Conservation (phyloP, 2,888 invertebrate genomes). For the Chalcosyrphus nemorum region DNA sequence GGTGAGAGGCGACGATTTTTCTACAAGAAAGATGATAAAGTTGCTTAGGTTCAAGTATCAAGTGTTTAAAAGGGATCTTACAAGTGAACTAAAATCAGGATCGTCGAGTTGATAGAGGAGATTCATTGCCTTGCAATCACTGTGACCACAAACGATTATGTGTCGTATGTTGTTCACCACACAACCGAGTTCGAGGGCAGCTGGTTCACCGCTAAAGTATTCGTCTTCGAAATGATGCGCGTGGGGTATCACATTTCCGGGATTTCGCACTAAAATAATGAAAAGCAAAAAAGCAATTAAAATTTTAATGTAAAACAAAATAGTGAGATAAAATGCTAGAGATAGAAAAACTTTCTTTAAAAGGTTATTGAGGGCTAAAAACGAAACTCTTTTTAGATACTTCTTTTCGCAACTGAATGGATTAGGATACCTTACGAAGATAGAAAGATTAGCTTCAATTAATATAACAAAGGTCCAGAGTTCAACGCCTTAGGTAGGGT, state of each 20-base stretch:
- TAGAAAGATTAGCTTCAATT: too few relatives aligned
- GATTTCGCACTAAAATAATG: conserved; percentile 91
- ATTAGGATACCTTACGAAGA: too few relatives aligned
- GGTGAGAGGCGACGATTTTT: conserved; percentile 92
- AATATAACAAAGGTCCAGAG: too few relatives aligned
- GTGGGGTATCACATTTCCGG: conserved; percentile 97
- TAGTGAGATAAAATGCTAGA: too few relatives aligned
- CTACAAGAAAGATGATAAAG: conserved; percentile 78
- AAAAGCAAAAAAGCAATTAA: too few relatives aligned
- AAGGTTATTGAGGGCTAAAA: too few relatives aligned
- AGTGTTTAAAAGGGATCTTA: conserved; percentile 77
- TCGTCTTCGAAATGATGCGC: conserved; percentile 93
- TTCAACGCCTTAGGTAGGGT: too few relatives aligned
- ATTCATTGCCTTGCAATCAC: conserved; percentile 99
- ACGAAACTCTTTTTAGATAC: too few relatives aligned
- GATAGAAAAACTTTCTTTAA: too few relatives aligned
- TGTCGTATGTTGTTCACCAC: conserved; percentile 95
- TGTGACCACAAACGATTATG: conserved; percentile 98
- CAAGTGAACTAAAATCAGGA: conserved; percentile 88
- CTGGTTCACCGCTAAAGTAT: conserved; percentile 96
- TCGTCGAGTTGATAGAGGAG: conserved; percentile 91
- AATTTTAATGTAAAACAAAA: too few relatives aligned
- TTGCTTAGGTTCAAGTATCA: too few relatives aligned
- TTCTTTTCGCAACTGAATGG: too few relatives aligned
- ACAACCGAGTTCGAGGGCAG: conserved; percentile 96